A percentile compares a stretch with the other conserved stretches of the same genome.
phyloP scores from a whole-genome alignment of 2,888 invertebrate species.

The Rugalucina vietnamica region DNA sequence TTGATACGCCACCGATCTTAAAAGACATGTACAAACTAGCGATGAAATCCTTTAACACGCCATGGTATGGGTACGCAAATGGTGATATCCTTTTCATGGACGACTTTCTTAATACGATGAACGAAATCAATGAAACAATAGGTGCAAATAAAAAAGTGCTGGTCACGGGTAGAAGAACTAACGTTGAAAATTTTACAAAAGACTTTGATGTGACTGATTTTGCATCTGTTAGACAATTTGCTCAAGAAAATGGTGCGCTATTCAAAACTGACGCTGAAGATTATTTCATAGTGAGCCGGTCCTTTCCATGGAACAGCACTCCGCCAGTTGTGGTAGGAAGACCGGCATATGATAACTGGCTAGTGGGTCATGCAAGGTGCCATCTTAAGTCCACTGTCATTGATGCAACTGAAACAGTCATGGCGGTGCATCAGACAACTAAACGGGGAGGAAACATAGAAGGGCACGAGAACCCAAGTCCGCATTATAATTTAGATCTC shows the following conservation, averaged over 20 bases:
- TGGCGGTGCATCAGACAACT: slow-evolving; percentile 65
- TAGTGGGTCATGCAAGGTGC: slow-evolving; percentile 61
- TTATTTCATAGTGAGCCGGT: slow-evolving; percentile 57
- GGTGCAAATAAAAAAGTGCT: slow-evolving; percentile 38
- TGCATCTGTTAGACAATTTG: slow-evolving; percentile 20
- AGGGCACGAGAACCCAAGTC: slow-evolving; percentile 49
- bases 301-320: slow-evolving; percentile 59
- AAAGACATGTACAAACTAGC: slow-evolving; percentile 58
- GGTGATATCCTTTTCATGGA: slow-evolving; percentile 62
- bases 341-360: slow-evolving; percentile 65
- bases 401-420: slow-evolving; percentile 57
- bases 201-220: slow-evolving; percentile 34
- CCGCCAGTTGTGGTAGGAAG: slow-evolving; percentile 61
- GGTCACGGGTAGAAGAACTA: slow-evolving; percentile 60
- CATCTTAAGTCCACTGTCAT: slow-evolving; percentile 55
- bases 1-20: slow-evolving; percentile 52
- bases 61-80: slow-evolving; percentile 62
- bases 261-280: slow-evolving; percentile 64
- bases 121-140: slow-evolving; percentile 34
- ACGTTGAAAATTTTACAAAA: slow-evolving; percentile 51
- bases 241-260: slow-evolving; percentile 39
- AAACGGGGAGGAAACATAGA: slow-evolving; percentile 61
- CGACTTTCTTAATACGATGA: slow-evolving; percentile 50
- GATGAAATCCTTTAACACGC: slow-evolving; percentile 52
- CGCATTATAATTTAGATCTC: slow-evolving; percentile 51